phyloP scores from a whole-genome alignment of 2,888 invertebrate species.

The Oegoconia quadripuncta region DNA sequence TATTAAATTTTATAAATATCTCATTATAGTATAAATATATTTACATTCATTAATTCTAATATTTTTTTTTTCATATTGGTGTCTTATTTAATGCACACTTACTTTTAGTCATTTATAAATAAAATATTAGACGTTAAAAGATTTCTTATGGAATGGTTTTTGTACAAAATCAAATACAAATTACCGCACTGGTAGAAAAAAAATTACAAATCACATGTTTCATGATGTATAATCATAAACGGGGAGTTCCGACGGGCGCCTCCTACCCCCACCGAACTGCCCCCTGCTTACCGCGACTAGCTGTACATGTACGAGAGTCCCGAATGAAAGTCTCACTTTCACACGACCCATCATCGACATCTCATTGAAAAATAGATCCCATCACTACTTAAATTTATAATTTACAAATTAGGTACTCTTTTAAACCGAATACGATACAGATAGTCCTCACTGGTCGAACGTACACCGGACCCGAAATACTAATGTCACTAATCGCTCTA shows the following conservation, averaged over 20 bases:
- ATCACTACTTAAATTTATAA: constrained; percentile 76
- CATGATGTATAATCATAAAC: constrained; percentile 39
- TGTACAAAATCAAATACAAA: constrained; percentile 75
- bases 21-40: constrained; percentile 78
- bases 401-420: constrained; percentile 76
- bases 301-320: constrained; percentile 64
- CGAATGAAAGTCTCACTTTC: constrained; percentile 74
- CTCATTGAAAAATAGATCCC: constrained; percentile 75
- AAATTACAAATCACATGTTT: constrained; percentile 63
- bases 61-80: constrained; percentile 73
- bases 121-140: constrained; percentile 69
- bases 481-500: constrained; percentile 71
- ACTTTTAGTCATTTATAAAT: constrained; percentile 61
- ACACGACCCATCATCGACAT: constrained; percentile 42
- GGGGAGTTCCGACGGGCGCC: constrained; percentile 27
- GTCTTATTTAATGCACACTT: constrained; percentile 76
- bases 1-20: constrained; percentile 78
- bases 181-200: constrained; percentile 62
- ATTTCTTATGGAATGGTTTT: constrained; percentile 75
- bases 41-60: constrained; percentile 71
- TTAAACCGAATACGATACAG: constrained; percentile 65
- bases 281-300: constrained; percentile 59
- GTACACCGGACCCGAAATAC: constrained; percentile 51
- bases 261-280: constrained; percentile 24
- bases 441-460: constrained; percentile 59